Conservation (phyloP, 1,140 invertebrate species). For the Diorhabda carinulata region DNA sequence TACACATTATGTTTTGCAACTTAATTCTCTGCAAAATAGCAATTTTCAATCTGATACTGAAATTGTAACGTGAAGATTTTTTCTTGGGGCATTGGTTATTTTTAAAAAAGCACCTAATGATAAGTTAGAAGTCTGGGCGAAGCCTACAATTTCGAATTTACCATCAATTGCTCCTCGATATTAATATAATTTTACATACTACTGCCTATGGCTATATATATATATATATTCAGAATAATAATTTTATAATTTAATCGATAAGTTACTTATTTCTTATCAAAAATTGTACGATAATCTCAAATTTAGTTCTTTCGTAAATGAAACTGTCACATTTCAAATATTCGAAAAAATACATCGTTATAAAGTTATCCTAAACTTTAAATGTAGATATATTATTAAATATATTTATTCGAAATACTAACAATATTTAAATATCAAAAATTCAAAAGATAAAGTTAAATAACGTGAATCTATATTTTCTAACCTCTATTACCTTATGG, state of each 20-base stretch:
- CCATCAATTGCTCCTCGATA: slow-evolving; percentile 42
- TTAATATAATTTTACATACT: slow-evolving; percentile 47
- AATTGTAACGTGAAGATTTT: slow-evolving; percentile 41
- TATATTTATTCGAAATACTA: no score
- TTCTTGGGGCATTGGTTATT: slow-evolving; percentile 22
- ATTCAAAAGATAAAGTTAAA: no score
- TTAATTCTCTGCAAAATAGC: slow-evolving; percentile 47
- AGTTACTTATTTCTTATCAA: slow-evolving; percentile 28
- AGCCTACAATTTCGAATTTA: slow-evolving; percentile 47
- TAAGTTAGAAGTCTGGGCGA: slow-evolving; percentile 26
- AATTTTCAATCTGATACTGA: slow-evolving; percentile 47
- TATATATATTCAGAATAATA: slow-evolving; percentile 24
- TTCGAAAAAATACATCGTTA: no score
- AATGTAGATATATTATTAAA: no score
- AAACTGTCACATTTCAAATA: no score
- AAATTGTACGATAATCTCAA: slow-evolving; percentile 10
- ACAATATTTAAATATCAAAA: no score
- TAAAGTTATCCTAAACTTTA: no score
- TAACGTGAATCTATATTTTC: no score
- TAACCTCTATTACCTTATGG: no score
- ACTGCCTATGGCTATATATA: slow-evolving; percentile 33
- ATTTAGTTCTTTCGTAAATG: no score
- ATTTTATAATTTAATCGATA: slow-evolving; percentile 30
- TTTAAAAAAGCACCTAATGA: slow-evolving; percentile 38
- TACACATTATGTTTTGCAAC: slow-evolving; percentile 43